Percentiles rank a stretch among this genome's conserved stretches.
phyloP scores from a whole-genome alignment of 2,888 invertebrate genomes.

The Pimpla rufipes region DNA sequence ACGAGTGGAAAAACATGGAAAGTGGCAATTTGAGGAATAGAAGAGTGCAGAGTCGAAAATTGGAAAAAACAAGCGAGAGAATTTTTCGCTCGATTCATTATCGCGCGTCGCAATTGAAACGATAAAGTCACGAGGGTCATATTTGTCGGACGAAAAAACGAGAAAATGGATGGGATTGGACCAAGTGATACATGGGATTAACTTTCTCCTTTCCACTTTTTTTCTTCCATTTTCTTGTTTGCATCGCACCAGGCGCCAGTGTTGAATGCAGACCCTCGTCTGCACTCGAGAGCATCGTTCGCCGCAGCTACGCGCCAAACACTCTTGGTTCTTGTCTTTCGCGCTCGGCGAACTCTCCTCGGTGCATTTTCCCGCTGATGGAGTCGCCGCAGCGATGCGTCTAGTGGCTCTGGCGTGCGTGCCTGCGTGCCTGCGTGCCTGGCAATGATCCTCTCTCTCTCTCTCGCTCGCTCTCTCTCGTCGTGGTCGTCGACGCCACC shows the following conservation, averaged over 20 bases:
- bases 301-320: constrained; percentile 1
- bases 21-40: neutral
- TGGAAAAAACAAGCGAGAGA: neutral
- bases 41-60: neutral
- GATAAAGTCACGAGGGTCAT: too few relatives aligned
- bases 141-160: too few relatives aligned
- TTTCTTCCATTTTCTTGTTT: neutral
- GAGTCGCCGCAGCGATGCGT: constrained; percentile 2
- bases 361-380: constrained; percentile 35
- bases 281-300: constrained; percentile 9
- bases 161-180: too few relatives aligned
- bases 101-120: neutral
- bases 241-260: constrained; percentile 14
- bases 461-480: too few relatives aligned
- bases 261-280: neutral
- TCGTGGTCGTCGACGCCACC: constrained; percentile 28
- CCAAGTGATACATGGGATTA: too few relatives aligned
- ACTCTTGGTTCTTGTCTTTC: constrained; percentile 20
- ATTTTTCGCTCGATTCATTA: neutral
- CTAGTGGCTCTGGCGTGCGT: constrained; percentile 5
- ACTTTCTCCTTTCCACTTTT: too few relatives aligned
- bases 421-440: constrained; percentile 46
- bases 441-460: constrained; percentile 56
- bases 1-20: neutral
- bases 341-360: neutral